Base-by-base conservation (phyloP, 1,140 invertebrate species). In the Ostrea denselamellosa region DNA sequence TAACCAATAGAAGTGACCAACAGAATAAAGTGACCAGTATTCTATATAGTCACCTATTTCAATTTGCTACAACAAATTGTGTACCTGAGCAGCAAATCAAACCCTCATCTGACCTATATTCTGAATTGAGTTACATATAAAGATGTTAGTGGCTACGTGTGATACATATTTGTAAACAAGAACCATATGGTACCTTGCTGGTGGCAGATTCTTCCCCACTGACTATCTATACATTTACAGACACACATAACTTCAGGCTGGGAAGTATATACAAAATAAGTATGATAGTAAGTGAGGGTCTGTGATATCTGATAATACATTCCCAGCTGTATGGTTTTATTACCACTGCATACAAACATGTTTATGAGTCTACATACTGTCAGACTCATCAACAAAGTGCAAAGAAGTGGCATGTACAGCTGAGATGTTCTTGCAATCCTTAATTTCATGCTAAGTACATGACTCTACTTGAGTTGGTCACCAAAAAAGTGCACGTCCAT, bases 181-280 rank as follows among this genome's bases (percentile, higher is more conserved):
- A 77, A 77, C 68, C 68, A 77, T 25, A 77, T 77, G 68, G 22
- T 77, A 9, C 68, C 68, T 25, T 28, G 68, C 68, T 77, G 68
- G 68, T 34, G 28, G 68, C 68, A 77, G 28, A 25, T 25, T 34
- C 22, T 12, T 25, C 68, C 68, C 68, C 25, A 34, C 68, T 77
- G 68, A 77, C 68, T 34, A 77, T 77, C 68, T 77, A 34, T 34
- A 77, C 25, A 77, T 34, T 25, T 77, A 77, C 10, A 77, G 68
- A 77, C 68, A 77, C 68, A 77, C 28, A 28, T 28, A 34, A 25
- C 68, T 25, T 77, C 68, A 14, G 28, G 9, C 68, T 77, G 12
- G 5, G 8, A 25, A 77, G 25, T 77, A 77, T 25, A 77, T 58
- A 58, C 2, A 44, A 5, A 44, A 5, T 44, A 44, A 44, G 56